These are phyloP conservation scores for Falco rusticolus DNA, from an alignment of 2,797 vertebrate genomes.

Conservation along the genomic window DNA sequence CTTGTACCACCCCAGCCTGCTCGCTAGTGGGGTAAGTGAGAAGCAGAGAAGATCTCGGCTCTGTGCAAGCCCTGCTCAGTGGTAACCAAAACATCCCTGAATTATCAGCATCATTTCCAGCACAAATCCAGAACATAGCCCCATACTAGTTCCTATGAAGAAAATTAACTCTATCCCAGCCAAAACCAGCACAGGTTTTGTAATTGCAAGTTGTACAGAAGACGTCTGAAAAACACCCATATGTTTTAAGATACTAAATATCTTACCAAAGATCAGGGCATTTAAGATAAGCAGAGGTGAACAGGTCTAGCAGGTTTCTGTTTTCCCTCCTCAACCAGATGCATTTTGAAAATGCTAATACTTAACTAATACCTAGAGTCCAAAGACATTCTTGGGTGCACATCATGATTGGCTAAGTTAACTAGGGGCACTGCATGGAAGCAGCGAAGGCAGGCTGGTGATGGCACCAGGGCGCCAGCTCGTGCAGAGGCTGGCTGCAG, in stretches of 20 bases:
- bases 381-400: not conserved
- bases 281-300: not conserved
- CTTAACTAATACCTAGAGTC: not conserved
- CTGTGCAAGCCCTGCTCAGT: no score
- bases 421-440: no score
- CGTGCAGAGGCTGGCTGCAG: not conserved
- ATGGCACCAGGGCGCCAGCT: not conserved
- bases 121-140: no score
- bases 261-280: not conserved
- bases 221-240: not conserved
- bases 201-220: not conserved
- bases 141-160: no score
- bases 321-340: not conserved
- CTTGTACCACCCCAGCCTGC: no score
- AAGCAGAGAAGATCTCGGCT: no score
- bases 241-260: not conserved
- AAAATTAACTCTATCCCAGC: no score
- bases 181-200: not conserved
- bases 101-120: no score
- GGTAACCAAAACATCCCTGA: no score
- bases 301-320: not conserved
- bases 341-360: not conserved
- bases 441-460: accelerated
- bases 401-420: not conserved
- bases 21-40: no score